These are phyloP conservation scores for Mustela erminea DNA, from an alignment of 2,797 vertebrate genomes.

Conservation along the genomic window DNA sequence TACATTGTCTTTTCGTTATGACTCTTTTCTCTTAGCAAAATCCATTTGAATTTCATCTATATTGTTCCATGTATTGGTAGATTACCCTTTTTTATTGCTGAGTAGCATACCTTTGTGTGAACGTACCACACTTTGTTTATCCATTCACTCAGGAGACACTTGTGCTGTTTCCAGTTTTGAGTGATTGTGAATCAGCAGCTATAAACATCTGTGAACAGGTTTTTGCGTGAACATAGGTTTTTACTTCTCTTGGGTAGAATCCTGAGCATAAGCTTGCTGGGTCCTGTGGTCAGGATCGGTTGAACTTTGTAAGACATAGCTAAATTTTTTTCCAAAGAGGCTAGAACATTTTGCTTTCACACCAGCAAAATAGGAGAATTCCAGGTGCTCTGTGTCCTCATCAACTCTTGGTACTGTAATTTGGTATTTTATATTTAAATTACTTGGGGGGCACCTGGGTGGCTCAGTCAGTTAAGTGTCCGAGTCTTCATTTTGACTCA, in stretches of 20 bases:
- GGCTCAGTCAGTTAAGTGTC: background rate
- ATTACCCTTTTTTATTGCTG: background rate
- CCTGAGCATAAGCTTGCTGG: background rate
- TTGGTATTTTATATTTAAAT: background rate
- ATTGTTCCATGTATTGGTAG: background rate
- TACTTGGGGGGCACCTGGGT: background rate
- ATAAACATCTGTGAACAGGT: background rate
- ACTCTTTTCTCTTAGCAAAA: conserved; percentile 38
- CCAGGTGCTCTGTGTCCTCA: background rate
- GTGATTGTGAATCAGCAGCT: conserved; percentile 8
- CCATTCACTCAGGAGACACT: background rate
- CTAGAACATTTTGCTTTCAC: background rate
- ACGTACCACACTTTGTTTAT: background rate
- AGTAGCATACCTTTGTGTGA: background rate
- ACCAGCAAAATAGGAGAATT: background rate
- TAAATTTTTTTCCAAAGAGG: background rate
- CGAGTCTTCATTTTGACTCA: background rate
- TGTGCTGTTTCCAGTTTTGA: background rate
- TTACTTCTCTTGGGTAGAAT: background rate
- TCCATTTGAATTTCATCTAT: background rate
- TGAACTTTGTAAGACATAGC: background rate
- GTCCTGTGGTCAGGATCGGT: background rate
- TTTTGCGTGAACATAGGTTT: conserved; percentile 19
- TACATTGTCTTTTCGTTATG: background rate
- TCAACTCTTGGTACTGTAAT: background rate